A percentile compares a stretch with the other conserved stretches of the same genome.
Conservation (phyloP, 2,888 invertebrate genomes). For the Minunthozetes semirufus region DNA sequence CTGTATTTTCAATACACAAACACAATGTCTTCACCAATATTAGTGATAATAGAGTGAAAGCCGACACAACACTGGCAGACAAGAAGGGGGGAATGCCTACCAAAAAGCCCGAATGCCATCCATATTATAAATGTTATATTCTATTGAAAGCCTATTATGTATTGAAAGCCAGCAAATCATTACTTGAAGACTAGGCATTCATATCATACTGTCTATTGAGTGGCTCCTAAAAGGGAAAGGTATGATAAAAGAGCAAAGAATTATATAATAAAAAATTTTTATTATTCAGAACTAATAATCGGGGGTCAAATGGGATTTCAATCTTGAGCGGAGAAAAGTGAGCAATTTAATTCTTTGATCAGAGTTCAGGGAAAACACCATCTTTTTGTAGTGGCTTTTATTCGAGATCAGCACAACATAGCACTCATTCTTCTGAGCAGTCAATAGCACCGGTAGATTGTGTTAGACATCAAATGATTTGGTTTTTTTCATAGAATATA, state of each 20-base stretch:
- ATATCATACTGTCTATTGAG: no score
- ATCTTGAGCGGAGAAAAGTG: neutral
- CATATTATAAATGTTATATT: no score
- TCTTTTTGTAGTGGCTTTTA: no score
- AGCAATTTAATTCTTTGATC: neutral
- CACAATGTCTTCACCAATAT: no score
- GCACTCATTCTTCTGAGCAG: neutral
- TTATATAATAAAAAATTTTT: neutral
- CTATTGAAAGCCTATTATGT: no score
- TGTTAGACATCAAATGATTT: neutral
- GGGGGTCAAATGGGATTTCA: neutral
- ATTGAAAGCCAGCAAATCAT: no score
- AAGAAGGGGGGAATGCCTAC: no score
- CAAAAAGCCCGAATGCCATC: neutral
- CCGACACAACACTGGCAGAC: neutral
- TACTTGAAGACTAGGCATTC: no score
- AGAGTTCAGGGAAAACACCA: no score
- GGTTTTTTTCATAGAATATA: neutral
- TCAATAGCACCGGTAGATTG: slow-evolving; percentile 8
- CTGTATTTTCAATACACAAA: neutral
- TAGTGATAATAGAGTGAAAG: neutral
- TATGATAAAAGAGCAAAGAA: slow-evolving; percentile 19
- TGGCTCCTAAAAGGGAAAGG: neutral
- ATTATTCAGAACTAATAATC: slow-evolving; percentile 14
- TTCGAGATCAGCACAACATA: neutral